Base-by-base conservation (phyloP, 2,888 invertebrate species). In the Tinea trinotella region DNA sequence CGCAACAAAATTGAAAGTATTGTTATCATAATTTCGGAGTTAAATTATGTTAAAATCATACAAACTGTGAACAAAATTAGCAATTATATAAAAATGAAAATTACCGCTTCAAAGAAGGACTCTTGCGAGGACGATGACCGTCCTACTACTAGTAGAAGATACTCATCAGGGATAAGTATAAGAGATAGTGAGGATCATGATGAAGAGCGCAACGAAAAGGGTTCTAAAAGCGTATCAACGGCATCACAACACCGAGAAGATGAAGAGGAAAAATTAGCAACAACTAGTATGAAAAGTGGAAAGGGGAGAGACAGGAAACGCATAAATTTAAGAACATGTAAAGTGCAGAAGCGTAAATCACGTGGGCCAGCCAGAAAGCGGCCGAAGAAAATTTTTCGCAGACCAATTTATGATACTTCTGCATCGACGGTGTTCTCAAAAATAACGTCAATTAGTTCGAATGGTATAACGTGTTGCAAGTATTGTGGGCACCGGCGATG, bases 401-500 rank as follows among this genome's bases (percentile, higher is more conserved):
- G 17, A 40, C 13, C 40, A n/a, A 7, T 40, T 2, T 59, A 63
- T 1, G 61, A 60, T 0, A 17, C 56, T 4, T 75, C 75, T 2
- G 57, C 61, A 0, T 66, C 72, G 0, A 69, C 72, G 0, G 62
- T 71, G n/a, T 66, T 67, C 54, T 64, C 69, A 30, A 65, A 62
- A 12, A 17, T 66, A 3, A 71, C 74, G 1, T 64, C 68, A 3
- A 52, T 35, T 52, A 57, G 60, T 0, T 62, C 60, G 5, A 56
- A 57, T 10, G 57, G 57, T 1, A 59, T 59, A 1, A 57, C 30
- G n/a, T 7, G 57, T 0, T 77, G 76, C 56, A 56, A 57, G 22
- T 63, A 67, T 55, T 80, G 80, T 56, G 73, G 76, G 13, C 74
- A 75, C 56, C 71, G 71, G n/a, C n/a, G 30, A 1, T 71, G 72